Conservation (phyloP, 2,797 vertebrate species). For the Momotus momota region DNA sequence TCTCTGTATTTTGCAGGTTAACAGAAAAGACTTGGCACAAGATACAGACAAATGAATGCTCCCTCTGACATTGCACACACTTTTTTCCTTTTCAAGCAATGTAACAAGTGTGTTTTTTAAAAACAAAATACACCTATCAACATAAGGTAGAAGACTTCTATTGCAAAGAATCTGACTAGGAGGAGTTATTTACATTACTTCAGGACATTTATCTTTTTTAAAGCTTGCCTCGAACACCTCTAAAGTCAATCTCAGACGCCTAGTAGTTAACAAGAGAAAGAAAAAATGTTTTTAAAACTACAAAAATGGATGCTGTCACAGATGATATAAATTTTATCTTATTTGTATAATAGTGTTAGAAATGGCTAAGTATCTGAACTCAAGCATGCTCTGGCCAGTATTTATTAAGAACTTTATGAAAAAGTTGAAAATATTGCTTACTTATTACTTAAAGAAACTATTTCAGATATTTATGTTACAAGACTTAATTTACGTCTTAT, state of each 20-base stretch:
- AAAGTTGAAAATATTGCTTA: background rate
- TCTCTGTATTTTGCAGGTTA: background rate
- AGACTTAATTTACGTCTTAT: background rate
- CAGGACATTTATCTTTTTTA: background rate
- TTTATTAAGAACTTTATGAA: background rate
- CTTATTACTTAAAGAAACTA: background rate
- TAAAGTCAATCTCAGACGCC: background rate
- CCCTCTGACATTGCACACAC: accelerated
- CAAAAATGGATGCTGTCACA: background rate
- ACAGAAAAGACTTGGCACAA: background rate
- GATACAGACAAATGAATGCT: background rate
- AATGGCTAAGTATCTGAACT: background rate
- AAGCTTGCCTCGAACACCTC: background rate
- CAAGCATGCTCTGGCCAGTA: background rate
- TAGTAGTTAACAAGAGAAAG: background rate
- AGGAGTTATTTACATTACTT: background rate
- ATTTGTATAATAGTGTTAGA: background rate
- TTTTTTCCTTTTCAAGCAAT: background rate
- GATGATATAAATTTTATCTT: background rate
- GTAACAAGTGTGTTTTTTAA: background rate
- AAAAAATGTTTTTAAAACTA: background rate
- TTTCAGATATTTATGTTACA: background rate
- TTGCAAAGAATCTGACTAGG: background rate
- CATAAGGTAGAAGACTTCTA: background rate
- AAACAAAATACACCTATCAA: background rate